phyloP scores from a whole-genome alignment of 1,140 invertebrate species.

The Aethina tumida region DNA sequence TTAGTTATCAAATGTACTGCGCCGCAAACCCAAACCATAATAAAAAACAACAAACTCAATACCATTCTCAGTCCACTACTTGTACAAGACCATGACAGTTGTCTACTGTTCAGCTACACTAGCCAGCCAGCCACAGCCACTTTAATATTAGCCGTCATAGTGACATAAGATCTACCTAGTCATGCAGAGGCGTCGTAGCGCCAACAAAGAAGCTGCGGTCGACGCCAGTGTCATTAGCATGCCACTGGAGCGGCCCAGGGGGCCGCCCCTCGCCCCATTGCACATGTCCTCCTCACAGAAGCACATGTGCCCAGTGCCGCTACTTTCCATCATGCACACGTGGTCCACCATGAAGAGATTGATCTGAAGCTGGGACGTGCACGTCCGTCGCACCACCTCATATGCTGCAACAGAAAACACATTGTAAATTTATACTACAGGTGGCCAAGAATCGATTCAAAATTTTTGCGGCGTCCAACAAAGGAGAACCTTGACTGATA shows the following conservation, averaged over 20 bases:
- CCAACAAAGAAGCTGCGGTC: too few relatives aligned
- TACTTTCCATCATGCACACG: slow-evolving; percentile 96
- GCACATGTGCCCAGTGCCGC: slow-evolving; percentile 93
- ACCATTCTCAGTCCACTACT: too few relatives aligned
- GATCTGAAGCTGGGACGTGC: slow-evolving; percentile 86
- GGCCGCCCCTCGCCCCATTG: slow-evolving; percentile 45
- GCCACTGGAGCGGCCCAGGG: slow-evolving; percentile 9
- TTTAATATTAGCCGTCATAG: background rate
- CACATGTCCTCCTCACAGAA: slow-evolving; percentile 96
- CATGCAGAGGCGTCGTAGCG: slow-evolving; percentile 29
- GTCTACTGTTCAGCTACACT: background rate
- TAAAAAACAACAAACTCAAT: too few relatives aligned
- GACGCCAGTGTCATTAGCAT: slow-evolving; percentile 18
- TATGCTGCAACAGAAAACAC: slow-evolving; percentile 55
- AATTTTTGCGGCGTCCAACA: too few relatives aligned
- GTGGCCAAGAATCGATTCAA: too few relatives aligned
- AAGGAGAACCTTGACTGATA: too few relatives aligned
- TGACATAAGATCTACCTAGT: slow-evolving; percentile 22
- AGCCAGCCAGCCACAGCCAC: background rate
- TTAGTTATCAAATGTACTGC: background rate
- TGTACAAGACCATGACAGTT: too few relatives aligned
- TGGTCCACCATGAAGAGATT: slow-evolving; percentile 97
- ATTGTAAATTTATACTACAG: background rate
- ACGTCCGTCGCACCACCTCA: slow-evolving; percentile 79
- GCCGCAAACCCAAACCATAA: background rate